Percentiles rank a stretch among this genome's conserved stretches.
Conservation (phyloP, 2,113 vertebrate species). For the Protobothrops flavoviridis region DNA sequence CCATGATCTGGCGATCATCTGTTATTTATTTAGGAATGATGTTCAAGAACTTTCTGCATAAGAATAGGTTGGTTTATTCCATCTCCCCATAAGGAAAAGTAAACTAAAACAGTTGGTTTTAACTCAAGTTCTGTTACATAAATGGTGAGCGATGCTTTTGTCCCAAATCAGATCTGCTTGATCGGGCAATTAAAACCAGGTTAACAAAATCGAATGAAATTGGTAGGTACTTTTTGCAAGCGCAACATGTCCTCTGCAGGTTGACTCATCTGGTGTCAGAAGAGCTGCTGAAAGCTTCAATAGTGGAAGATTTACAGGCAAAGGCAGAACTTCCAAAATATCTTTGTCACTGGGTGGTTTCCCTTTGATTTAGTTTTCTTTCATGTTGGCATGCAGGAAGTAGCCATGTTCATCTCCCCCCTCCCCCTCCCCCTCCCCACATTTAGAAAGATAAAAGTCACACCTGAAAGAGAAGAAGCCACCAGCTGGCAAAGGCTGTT, state of each 20-base stretch:
- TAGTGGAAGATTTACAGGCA: background rate
- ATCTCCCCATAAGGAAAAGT: background rate
- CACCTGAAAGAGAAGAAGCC: background rate
- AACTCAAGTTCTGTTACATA: background rate
- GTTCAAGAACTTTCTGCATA: background rate
- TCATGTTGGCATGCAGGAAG: background rate
- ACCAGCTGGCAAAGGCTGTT: background rate
- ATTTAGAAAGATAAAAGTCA: background rate
- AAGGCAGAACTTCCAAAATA: background rate
- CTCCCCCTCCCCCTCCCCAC: rapidly evolving
- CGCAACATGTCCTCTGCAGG: background rate
- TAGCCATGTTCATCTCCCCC: background rate
- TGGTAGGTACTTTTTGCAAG: background rate
- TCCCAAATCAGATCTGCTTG: background rate
- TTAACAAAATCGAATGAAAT: background rate
- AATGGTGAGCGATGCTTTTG: background rate
- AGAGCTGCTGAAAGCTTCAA: background rate
- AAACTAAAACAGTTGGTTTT: background rate
- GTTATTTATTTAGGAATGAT: background rate
- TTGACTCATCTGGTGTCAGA: background rate
- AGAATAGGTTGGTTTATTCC: background rate
- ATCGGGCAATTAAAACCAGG: background rate
- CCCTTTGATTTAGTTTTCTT: background rate
- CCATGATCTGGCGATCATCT: background rate
- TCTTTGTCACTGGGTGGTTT: background rate